Conservation (phyloP, 53 echinoderm and acorn worm genomes). For the Echinometra lucunter region DNA sequence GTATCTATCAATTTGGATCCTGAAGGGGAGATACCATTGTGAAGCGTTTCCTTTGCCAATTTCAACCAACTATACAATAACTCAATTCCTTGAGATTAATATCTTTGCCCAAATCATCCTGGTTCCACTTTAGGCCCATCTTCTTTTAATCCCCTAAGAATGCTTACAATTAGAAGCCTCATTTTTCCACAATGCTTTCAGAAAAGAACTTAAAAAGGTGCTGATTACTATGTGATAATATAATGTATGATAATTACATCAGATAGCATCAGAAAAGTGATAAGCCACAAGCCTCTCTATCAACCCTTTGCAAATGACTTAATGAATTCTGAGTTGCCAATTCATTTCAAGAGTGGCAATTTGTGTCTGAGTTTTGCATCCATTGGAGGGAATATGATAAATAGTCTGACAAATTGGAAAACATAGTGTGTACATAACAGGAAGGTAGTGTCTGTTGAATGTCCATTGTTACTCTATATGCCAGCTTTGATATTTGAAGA, state of each 20-base stretch:
- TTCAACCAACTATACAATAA: background rate
- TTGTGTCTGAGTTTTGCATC: background rate
- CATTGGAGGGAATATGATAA: background rate
- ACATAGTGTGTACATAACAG: background rate
- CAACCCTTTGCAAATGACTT: slow-evolving; percentile 9
- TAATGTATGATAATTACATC: background rate
- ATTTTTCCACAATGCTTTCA: slow-evolving; percentile 1
- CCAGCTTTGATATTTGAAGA: too few species aligned
- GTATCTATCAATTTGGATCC: background rate
- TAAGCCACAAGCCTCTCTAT: background rate
- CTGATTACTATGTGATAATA: background rate
- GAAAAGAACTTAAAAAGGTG: slow-evolving; percentile 5
- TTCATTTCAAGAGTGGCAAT: background rate
- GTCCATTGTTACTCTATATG: slow-evolving; percentile 14
- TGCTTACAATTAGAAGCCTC: background rate
- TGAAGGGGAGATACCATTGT: background rate
- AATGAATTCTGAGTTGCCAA: slow-evolving; percentile 16
- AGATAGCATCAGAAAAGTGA: background rate
- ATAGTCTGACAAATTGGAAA: slow-evolving; percentile 30
- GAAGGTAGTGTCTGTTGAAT: background rate
- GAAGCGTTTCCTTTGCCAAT: background rate
- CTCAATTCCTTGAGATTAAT: background rate
- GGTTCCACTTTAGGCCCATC: background rate
- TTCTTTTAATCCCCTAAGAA: background rate
- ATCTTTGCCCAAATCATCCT: background rate